Conservation (phyloP, 2,113 vertebrate species). For the Corythaeola cristata region DNA sequence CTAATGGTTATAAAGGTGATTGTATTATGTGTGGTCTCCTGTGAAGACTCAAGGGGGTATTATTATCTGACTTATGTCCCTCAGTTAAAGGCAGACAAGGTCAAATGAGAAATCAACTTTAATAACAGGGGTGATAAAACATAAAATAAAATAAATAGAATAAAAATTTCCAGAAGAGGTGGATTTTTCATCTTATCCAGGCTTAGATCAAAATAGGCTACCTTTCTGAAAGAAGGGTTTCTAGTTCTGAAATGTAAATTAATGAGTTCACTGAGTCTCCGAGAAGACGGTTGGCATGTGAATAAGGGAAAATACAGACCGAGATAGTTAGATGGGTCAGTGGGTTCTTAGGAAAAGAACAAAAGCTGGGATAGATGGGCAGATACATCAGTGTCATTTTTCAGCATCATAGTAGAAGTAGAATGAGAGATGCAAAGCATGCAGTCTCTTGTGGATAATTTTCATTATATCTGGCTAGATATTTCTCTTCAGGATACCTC, state of each 20-base stretch:
- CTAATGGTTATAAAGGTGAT: neutral
- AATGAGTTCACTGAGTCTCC: neutral
- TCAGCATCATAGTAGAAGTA: neutral
- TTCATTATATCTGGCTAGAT: neutral
- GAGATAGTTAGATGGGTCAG: neutral
- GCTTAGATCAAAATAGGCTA: neutral
- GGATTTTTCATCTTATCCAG: neutral
- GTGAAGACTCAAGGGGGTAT: neutral
- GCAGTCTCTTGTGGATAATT: neutral
- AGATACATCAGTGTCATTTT: neutral
- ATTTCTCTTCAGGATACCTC: neutral
- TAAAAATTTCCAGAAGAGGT: neutral
- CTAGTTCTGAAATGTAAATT: neutral
- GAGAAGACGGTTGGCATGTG: neutral
- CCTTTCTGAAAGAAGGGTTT: neutral
- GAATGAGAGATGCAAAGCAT: neutral
- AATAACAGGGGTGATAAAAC: neutral
- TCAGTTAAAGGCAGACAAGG: neutral
- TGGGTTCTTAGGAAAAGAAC: neutral
- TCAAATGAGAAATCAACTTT: neutral
- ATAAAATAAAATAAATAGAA: neutral
- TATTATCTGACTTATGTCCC: neutral
- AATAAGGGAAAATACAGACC: neutral
- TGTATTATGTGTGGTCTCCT: neutral
- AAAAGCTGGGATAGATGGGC: neutral